Conservation (phyloP, 2,797 vertebrate genomes). For the Eulemur albifrons region DNA sequence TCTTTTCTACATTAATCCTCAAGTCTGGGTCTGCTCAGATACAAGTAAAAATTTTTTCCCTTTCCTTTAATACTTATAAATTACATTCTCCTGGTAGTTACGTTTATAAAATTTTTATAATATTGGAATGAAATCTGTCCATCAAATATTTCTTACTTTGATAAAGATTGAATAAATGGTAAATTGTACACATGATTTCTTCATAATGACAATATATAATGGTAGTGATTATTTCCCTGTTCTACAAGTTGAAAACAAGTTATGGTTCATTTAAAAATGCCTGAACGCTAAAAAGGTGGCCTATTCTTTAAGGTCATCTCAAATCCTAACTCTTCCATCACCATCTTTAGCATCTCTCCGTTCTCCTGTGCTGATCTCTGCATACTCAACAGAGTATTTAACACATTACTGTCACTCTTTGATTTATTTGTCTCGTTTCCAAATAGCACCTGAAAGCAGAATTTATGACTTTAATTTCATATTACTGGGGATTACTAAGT, state of each 20-base stretch:
- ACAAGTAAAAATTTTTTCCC: background rate
- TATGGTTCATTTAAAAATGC: background rate
- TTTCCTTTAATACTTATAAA: background rate
- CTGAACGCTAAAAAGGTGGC: background rate
- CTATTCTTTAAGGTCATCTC: background rate
- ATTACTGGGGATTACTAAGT: background rate
- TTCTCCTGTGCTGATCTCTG: background rate
- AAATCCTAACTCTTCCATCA: background rate
- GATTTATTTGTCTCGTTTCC: background rate
- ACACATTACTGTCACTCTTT: background rate
- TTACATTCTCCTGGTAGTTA: background rate
- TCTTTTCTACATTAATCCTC: background rate
- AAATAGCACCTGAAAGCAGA: background rate
- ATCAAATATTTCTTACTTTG: background rate
- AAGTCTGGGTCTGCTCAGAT: background rate
- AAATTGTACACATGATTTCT: background rate
- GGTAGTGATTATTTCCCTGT: background rate
- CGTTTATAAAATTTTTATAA: background rate
- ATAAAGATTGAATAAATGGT: background rate
- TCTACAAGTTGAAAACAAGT: background rate
- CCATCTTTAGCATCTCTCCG: background rate
- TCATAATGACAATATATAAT: background rate
- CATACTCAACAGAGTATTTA: background rate
- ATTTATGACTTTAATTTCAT: constrained; percentile 34
- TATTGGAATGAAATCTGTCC: background rate